Percentiles rank a stretch among this genome's conserved stretches.
These are phyloP conservation scores for Pelochelys cantorii DNA, from an alignment of 2,797 vertebrate species.

Conservation along the genomic window DNA sequence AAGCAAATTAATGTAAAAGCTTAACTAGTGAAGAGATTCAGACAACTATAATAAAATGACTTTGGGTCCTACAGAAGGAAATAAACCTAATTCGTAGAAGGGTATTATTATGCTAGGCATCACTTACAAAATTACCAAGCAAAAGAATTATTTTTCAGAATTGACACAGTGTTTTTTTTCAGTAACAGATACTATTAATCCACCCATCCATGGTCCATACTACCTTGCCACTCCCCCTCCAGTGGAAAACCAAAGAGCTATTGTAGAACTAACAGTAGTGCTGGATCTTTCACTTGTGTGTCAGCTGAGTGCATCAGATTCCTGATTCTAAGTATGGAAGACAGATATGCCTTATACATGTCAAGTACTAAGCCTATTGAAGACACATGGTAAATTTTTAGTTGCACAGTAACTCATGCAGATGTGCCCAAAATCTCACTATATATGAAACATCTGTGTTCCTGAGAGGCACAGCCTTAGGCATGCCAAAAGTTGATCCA, in stretches of 20 bases:
- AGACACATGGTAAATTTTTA: neutral
- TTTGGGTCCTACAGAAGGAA: neutral
- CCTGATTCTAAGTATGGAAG: neutral
- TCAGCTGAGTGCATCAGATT: neutral
- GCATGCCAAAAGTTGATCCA: neutral
- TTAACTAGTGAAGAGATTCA: constrained; percentile 38
- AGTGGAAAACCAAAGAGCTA: neutral
- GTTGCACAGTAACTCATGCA: neutral
- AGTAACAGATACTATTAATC: neutral
- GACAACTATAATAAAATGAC: constrained; percentile 63
- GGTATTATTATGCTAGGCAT: neutral
- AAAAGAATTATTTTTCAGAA: neutral
- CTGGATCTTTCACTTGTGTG: neutral
- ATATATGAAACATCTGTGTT: neutral
- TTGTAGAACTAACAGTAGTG: neutral
- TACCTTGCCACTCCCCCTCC: neutral
- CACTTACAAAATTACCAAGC: neutral
- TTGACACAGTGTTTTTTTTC: neutral
- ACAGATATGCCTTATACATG: neutral
- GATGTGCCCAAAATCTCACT: neutral
- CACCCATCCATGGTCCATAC: neutral
- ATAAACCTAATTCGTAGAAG: neutral
- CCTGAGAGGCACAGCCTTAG: neutral
- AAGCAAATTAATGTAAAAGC: constrained; percentile 48
- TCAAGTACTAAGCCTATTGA: neutral